Percentiles rank a stretch among this genome's conserved stretches.
Evolutionary conservation across 1,140 invertebrate species (phyloP).

Genomic region (Cydia pomonella): DNA sequence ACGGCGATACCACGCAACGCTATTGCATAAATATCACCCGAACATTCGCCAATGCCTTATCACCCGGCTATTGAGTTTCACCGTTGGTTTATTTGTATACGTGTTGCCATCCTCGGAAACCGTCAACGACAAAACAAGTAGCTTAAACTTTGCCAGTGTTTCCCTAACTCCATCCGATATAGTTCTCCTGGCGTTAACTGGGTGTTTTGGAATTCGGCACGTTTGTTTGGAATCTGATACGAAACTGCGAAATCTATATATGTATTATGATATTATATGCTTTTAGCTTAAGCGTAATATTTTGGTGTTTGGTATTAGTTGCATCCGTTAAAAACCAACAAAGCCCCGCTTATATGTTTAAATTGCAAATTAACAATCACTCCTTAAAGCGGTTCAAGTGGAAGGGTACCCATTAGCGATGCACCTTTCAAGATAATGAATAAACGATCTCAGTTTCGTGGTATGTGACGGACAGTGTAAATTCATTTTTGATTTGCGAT

Average conservation of each 20-base stretch:
- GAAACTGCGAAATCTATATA: background rate
- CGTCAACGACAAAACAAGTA: background rate
- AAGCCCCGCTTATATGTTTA: too few relatives aligned
- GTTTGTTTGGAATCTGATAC: slow-evolving; percentile 11
- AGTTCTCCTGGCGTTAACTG: slow-evolving; percentile 27
- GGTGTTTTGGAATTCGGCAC: slow-evolving; percentile 4
- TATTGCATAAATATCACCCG: slow-evolving; percentile 32
- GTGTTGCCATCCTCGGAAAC: background rate
- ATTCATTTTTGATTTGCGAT: background rate
- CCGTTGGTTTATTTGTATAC: slow-evolving; percentile 9
- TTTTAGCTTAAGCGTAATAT: background rate
- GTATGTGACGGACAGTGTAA: background rate
- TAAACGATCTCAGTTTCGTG: background rate
- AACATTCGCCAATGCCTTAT: slow-evolving; percentile 20
- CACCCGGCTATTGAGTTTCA: slow-evolving; percentile 18
- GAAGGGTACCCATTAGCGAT: too few relatives aligned
- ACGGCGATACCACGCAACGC: slow-evolving; percentile 4
- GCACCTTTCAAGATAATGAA: slow-evolving; percentile 12
- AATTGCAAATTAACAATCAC: too few relatives aligned
- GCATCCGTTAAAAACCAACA: background rate
- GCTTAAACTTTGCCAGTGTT: slow-evolving; percentile 27
- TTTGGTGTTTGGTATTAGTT: background rate
- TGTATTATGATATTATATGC: background rate
- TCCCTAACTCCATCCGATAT: slow-evolving; percentile 21
- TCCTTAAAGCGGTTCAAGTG: too few relatives aligned